Evolutionary conservation across 2,797 vertebrate species (phyloP).

Genomic region (Gallinago nigripennis): DNA sequence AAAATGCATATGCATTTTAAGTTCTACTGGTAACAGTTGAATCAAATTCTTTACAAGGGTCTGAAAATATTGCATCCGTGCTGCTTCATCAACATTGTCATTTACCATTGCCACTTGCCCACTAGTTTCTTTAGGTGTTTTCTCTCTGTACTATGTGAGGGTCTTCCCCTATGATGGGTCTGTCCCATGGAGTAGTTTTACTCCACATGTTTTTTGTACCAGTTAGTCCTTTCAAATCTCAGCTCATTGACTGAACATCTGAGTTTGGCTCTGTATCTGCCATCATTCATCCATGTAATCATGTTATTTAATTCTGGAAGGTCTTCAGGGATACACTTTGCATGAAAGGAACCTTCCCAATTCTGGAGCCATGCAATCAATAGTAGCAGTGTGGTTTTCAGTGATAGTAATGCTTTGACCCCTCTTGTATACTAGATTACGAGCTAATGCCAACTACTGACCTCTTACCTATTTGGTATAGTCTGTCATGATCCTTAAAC

Average conservation of each 20-base stretch:
- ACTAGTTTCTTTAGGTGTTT: neutral
- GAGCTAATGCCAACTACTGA: neutral
- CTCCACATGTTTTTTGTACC: neutral
- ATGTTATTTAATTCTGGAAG: neutral
- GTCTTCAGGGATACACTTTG: neutral
- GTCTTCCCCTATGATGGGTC: neutral
- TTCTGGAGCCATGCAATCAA: neutral
- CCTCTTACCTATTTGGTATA: neutral
- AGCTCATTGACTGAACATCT: neutral
- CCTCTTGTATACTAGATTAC: neutral
- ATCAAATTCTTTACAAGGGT: neutral
- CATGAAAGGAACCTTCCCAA: neutral
- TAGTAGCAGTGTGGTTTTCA: neutral
- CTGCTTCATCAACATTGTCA: neutral
- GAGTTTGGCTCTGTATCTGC: neutral
- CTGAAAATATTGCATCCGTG: neutral
- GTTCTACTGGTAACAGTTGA: neutral
- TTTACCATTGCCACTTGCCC: neutral
- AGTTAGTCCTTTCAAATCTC: neutral
- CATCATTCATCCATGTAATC: neutral
- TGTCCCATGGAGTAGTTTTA: neutral
- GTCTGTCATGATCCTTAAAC: neutral
- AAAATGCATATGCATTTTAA: neutral
- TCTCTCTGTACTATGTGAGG: neutral
- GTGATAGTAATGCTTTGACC: neutral